These are phyloP conservation scores for Isurus oxyrinchus DNA, from an alignment of 2,113 vertebrate genomes.

Conservation along the genomic window DNA sequence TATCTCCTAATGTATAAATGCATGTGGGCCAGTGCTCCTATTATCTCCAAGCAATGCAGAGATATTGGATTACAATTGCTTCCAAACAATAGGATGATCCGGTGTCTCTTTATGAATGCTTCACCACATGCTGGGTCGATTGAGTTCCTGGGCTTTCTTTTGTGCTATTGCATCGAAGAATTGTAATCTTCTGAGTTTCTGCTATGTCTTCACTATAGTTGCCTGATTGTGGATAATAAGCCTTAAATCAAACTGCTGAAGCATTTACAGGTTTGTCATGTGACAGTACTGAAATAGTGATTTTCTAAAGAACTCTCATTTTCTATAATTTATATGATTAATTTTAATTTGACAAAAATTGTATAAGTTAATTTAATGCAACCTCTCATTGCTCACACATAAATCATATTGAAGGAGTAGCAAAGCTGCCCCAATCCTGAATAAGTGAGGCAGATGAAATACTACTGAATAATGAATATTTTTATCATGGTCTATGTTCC, in stretches of 20 bases:
- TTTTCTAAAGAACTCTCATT: not conserved
- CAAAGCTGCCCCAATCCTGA: not conserved
- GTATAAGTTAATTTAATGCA: not conserved
- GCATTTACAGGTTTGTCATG: not conserved
- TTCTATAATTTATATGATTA: not conserved
- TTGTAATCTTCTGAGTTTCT: not conserved
- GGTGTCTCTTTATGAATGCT: not conserved
- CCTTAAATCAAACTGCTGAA: not conserved
- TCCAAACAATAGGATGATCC: not conserved
- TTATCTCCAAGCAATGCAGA: not conserved
- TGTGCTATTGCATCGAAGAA: not conserved
- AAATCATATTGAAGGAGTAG: not conserved
- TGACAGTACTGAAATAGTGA: not conserved
- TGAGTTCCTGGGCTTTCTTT: not conserved
- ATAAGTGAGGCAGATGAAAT: not conserved
- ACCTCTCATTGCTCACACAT: not conserved
- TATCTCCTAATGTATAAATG: not conserved
- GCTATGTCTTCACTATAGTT: not conserved
- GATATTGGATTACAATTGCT: not conserved
- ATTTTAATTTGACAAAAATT: constrained; percentile 16
- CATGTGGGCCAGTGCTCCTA: not conserved
- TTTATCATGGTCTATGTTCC: not conserved
- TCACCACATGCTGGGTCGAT: not conserved
- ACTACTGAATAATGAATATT: constrained; percentile 2
- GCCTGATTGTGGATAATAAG: not conserved